These are phyloP conservation scores for Pholis gunnellus DNA, from an alignment of 2,113 vertebrate species.

Conservation along the genomic window DNA sequence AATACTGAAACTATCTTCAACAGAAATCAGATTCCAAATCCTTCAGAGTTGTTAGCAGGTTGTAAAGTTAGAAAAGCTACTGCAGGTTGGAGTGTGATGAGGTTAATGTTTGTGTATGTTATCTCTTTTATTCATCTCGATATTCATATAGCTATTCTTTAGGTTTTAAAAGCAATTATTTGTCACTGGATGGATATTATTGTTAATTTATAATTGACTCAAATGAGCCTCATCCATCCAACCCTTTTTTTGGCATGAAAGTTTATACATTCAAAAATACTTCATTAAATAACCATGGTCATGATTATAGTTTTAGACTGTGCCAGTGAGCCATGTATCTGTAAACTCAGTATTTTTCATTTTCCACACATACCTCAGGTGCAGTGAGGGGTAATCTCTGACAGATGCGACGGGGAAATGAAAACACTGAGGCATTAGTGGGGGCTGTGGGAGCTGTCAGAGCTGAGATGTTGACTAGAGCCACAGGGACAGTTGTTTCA, in stretches of 20 bases:
- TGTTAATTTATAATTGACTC: neutral
- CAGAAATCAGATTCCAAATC: neutral
- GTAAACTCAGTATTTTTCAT: slow-evolving; percentile 14
- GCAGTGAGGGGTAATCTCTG: slow-evolving; percentile 48
- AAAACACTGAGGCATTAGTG: slow-evolving; percentile 46
- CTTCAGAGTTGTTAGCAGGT: neutral
- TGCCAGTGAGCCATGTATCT: slow-evolving; percentile 8
- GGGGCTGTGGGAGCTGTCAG: slow-evolving; percentile 47
- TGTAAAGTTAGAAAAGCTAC: neutral
- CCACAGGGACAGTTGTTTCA: slow-evolving; percentile 41
- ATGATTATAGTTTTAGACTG: neutral
- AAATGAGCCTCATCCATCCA: neutral
- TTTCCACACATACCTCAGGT: slow-evolving; percentile 52
- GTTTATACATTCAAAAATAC: neutral
- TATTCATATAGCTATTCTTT: too few relatives aligned
- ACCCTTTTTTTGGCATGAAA: neutral
- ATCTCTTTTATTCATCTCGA: neutral
- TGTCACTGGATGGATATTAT: neutral
- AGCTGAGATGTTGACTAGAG: slow-evolving; percentile 11
- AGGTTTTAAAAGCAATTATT: neutral
- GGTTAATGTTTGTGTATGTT: neutral
- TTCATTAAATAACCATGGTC: neutral
- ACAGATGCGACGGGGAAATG: slow-evolving; percentile 52
- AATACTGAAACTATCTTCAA: neutral
- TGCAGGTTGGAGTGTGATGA: neutral